Evolutionary conservation across 53 echinoderm and acorn worm genomes (phyloP).

Genomic region (Zoroaster sp.): DNA sequence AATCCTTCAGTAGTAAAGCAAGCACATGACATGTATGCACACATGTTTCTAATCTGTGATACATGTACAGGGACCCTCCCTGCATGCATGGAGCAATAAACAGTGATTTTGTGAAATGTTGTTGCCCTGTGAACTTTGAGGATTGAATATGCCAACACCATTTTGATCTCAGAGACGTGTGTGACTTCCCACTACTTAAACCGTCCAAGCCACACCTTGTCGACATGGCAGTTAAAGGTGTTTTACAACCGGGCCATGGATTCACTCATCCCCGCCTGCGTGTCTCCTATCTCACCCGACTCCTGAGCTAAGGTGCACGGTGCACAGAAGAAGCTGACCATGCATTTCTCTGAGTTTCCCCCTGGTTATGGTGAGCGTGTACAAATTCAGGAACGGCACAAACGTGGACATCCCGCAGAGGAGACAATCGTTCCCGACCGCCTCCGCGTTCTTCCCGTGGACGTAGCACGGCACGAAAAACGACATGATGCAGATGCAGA

Average conservation of each 20-base stretch:
- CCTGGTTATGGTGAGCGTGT: background rate
- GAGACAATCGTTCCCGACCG: slow-evolving; percentile 35
- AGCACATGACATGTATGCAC: too few species aligned
- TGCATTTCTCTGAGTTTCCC: background rate
- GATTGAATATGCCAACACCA: too few species aligned
- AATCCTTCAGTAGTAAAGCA: too few species aligned
- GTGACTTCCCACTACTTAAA: too few species aligned
- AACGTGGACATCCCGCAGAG: slow-evolving; percentile 6
- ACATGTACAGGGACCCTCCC: too few species aligned
- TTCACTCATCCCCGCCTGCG: background rate
- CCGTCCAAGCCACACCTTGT: too few species aligned
- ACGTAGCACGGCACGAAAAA: slow-evolving; percentile 38
- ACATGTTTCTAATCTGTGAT: too few species aligned
- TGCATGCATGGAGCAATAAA: too few species aligned
- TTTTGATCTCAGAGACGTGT: too few species aligned
- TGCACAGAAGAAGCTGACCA: background rate
- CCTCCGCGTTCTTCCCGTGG: slow-evolving; percentile 42
- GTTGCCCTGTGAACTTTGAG: too few species aligned
- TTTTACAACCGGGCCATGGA: background rate
- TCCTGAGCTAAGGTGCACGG: background rate
- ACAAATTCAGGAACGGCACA: slow-evolving; percentile 16
- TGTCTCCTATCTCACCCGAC: background rate
- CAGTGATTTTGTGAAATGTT: too few species aligned
- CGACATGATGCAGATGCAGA: slow-evolving; percentile 31
- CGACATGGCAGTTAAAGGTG: too few species aligned